Percentiles rank a stretch among this genome's conserved stretches.
These are phyloP conservation scores for Drosophila murphyi DNA, from an alignment of 1,140 invertebrate genomes.

Conservation along the genomic window DNA sequence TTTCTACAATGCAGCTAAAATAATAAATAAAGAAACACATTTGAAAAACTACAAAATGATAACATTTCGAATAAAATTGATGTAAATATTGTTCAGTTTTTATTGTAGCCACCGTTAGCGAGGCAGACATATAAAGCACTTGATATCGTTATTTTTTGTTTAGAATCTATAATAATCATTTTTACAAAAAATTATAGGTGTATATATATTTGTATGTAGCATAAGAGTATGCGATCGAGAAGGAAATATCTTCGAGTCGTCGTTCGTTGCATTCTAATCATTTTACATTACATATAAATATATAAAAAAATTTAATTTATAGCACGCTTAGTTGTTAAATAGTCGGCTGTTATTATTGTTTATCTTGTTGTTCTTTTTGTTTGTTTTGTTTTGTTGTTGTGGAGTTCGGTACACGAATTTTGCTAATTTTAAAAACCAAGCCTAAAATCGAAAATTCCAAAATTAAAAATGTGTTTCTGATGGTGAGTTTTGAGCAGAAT, in stretches of 20 bases:
- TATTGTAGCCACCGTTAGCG: conserved; percentile 52
- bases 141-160: conserved; percentile 14
- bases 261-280: conserved; percentile 48
- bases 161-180: conserved; percentile 39
- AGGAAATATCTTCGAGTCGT: conserved; percentile 42
- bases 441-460: conserved; percentile 77
- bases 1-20: conserved; percentile 11
- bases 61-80: conserved; percentile 40
- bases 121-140: conserved; percentile 45
- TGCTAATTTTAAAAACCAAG: conserved; percentile 70
- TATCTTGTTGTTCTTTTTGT: background rate
- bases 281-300: conserved; percentile 40
- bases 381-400: background rate
- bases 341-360: conserved; percentile 15
- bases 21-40: conserved; percentile 12
- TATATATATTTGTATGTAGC: conserved; percentile 3
- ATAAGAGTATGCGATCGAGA: conserved; percentile 18
- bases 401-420: conserved; percentile 56
- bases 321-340: conserved; percentile 46
- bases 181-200: conserved; percentile 24
- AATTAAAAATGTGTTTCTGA: conserved; percentile 9
- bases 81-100: conserved; percentile 42
- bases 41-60: conserved; percentile 34
- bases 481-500: conserved; percentile 10
- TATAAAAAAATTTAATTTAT: conserved; percentile 37